Base-by-base conservation (phyloP, 2,113 vertebrate species). In the Nycticebus coucang region DNA sequence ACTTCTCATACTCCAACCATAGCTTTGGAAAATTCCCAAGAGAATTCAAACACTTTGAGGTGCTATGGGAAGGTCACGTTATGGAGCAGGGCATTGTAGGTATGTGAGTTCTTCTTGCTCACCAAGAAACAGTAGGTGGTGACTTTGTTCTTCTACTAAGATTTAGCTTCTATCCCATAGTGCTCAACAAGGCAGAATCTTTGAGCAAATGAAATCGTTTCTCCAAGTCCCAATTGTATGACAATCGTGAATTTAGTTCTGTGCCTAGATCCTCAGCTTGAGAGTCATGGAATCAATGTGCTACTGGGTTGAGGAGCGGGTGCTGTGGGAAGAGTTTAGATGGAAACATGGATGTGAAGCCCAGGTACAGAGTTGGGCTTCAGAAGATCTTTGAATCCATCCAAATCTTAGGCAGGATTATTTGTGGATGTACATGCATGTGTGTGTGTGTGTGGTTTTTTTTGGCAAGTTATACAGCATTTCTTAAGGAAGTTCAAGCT, bases 1-100 rank as follows among this genome's bases (percentile, higher is more conserved):
- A 89, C 9, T 9, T 87, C 37, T 21, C 4, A 3, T 62, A 72
- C 30, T 69, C 60, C 60, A 85, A 64, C 14, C 37, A 35, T 19
- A 90, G 77, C 57, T 94, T 45, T 78, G 37, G 59, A 68, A 94
- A 87, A n/a, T 88, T 33, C 87, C 57, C n/a, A 91, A 37, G 33
- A 50, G 68, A 79, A 95, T 55, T 75, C n/a, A 37, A 33, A 77
- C 37, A 81, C 45, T 68, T 59, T 60, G 89, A 81, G 77, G 72
- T 59, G 53, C 15, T 45, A 55, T 78, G 68, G 21, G 35, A 64
- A 84, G 60, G 53, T 94, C 35, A 41, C 14, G 18, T 71, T 69
- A 45, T 30, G 1, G 59, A 72, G 30, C 21, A 71, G 41, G 24
- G 33, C 37, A 26, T 62, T 60, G 85, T 81, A 78, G 69, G 8